Conservation (phyloP, 2,797 vertebrate genomes). For the Knipowitschia caucasica region DNA sequence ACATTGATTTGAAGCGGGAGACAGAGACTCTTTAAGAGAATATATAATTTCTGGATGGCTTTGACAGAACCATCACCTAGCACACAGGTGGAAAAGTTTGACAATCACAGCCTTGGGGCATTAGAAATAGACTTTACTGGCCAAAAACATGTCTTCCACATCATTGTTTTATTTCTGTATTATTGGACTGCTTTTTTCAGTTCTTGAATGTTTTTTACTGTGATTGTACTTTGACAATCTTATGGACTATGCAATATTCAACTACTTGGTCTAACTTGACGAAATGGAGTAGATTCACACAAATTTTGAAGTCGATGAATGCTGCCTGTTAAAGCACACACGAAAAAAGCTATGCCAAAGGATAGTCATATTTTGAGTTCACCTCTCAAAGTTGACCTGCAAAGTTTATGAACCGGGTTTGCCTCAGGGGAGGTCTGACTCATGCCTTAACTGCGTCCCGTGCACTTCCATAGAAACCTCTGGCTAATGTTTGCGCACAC, state of each 20-base stretch:
- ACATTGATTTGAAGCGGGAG: constrained; percentile 40
- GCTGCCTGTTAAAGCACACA: constrained; percentile 43
- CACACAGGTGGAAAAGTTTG: constrained; percentile 37
- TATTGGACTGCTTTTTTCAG: constrained; percentile 37
- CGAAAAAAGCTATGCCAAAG: constrained; percentile 32
- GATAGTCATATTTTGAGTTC: constrained; percentile 16
- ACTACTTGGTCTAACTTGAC: constrained; percentile 51
- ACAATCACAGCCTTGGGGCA: constrained; percentile 60
- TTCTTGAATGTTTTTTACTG: constrained; percentile 63
- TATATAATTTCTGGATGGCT: constrained; percentile 15
- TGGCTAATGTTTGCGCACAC: constrained; percentile 61
- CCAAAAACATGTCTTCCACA: constrained; percentile 72
- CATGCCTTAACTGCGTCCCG: constrained; percentile 31
- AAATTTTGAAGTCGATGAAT: constrained; percentile 14
- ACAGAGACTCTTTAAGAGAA: constrained; percentile 15
- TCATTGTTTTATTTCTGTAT: constrained; percentile 52
- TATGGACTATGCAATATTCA: constrained; percentile 72
- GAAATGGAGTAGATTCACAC: constrained; percentile 56
- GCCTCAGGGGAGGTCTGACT: constrained; percentile 39
- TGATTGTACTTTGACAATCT: constrained; percentile 81
- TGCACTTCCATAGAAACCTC: constrained; percentile 38
- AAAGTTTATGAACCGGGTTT: constrained; percentile 29
- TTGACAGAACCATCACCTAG: constrained; percentile 2
- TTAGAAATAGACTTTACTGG: constrained; percentile 27
- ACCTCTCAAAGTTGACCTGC: constrained; percentile 22